These are phyloP conservation scores for Pachliopta kotzebuea DNA, from an alignment of 2,888 invertebrate genomes.

Conservation along the genomic window DNA sequence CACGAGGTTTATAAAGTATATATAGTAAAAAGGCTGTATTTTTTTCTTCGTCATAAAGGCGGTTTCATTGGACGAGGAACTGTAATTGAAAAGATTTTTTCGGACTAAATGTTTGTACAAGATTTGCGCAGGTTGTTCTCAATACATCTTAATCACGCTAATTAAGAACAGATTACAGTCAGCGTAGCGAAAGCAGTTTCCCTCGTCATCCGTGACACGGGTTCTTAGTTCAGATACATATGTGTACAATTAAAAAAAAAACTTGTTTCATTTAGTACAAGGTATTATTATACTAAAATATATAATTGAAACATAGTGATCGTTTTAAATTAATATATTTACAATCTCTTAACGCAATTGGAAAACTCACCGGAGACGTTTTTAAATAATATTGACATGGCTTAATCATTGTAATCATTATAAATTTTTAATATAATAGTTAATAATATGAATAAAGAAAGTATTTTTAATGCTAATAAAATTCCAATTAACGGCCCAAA, in stretches of 20 bases:
- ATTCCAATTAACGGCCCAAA: neutral
- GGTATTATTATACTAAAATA: no score
- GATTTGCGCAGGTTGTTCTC: slow-evolving; percentile 24
- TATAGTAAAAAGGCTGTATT: neutral
- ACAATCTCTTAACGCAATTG: no score
- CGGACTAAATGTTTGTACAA: slow-evolving; percentile 4
- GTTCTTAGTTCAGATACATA: slow-evolving; percentile 23
- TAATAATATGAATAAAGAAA: neutral
- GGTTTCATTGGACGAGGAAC: neutral
- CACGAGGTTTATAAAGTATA: neutral
- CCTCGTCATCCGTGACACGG: slow-evolving; percentile 40
- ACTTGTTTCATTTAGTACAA: no score
- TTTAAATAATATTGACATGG: no score
- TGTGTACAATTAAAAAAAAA: neutral
- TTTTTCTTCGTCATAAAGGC: neutral
- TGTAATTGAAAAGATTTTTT: slow-evolving; percentile 1
- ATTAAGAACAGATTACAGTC: slow-evolving; percentile 42
- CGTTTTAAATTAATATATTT: no score
- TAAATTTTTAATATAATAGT: neutral
- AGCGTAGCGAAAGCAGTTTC: slow-evolving; percentile 38
- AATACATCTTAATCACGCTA: slow-evolving; percentile 41
- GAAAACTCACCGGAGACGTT: no score
- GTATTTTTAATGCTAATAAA: neutral
- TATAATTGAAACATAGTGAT: no score
- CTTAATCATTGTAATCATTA: neutral